A percentile compares a stretch with the other conserved stretches of the same genome.
Evolutionary conservation across 2,113 vertebrate genomes (phyloP).

Genomic region (Erinaceus europaeus): DNA sequence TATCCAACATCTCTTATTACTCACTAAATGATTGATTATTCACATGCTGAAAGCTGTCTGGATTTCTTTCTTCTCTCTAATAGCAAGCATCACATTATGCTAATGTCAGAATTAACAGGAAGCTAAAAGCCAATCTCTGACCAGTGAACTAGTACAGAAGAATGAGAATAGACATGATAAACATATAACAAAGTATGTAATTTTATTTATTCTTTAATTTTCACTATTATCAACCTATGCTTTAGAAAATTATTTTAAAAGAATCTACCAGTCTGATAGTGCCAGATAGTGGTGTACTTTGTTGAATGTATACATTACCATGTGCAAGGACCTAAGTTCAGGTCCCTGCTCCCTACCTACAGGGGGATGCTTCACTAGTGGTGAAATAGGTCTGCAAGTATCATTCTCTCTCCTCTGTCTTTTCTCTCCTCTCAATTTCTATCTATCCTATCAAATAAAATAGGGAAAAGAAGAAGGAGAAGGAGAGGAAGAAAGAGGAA

Average conservation of each 20-base stretch:
- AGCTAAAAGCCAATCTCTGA: conserved; percentile 24
- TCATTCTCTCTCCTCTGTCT: no score
- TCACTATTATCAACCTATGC: not conserved
- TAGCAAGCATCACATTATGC: conserved; percentile 36
- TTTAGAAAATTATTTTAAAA: conserved; percentile 1
- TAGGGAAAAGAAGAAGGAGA: no score
- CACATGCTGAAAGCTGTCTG: conserved; percentile 50
- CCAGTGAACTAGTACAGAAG: not conserved
- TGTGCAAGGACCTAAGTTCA: no score
- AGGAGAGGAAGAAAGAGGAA: no score
- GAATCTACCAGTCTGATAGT: not conserved
- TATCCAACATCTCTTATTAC: not conserved
- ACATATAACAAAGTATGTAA: not conserved
- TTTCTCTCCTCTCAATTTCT: no score
- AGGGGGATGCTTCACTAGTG: no score
- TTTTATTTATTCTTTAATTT: not conserved
- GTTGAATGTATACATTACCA: no score
- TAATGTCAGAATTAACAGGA: conserved; percentile 57
- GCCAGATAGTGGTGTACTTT: no score
- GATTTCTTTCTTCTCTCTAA: not conserved
- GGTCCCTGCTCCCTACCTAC: no score
- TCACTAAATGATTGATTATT: conserved; percentile 48
- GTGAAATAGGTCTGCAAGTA: no score
- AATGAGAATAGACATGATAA: not conserved
- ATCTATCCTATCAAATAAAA: no score